Percentiles rank a stretch among this genome's conserved stretches.
These are phyloP conservation scores for Pristis pectinata DNA, from an alignment of 2,797 vertebrate species.

Conservation along the genomic window DNA sequence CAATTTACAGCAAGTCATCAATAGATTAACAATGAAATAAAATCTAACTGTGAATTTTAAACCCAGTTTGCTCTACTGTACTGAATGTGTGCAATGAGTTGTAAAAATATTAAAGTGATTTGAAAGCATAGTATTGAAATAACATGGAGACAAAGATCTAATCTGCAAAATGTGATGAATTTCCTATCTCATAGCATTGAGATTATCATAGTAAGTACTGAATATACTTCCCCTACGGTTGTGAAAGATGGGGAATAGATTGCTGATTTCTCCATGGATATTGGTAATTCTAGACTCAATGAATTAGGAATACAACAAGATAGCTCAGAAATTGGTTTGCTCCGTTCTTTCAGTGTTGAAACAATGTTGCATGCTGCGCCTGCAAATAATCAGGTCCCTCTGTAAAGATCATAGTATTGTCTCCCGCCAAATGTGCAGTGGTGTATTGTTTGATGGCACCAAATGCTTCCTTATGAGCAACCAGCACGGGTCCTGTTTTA, in stretches of 20 bases:
- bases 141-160: slow-evolving; percentile 3
- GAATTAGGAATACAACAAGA: not conserved
- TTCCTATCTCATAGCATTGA: not conserved
- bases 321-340: no score
- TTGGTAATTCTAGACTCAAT: not conserved
- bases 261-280: not conserved
- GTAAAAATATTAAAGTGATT: not conserved
- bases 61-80: not conserved
- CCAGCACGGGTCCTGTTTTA: no score
- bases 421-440: no score
- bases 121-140: not conserved
- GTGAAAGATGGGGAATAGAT: not conserved
- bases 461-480: no score
- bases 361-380: no score
- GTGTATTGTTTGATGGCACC: no score
- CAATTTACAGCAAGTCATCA: not conserved
- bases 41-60: not conserved
- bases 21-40: not conserved
- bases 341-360: no score
- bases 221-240: not conserved
- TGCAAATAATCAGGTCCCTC: no score
- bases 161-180: slow-evolving; percentile 10
- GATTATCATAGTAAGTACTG: slow-evolving; percentile 16
- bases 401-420: no score
- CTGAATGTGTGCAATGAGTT: not conserved